Percentiles rank a stretch among this genome's conserved stretches.
Evolutionary conservation across 2,797 vertebrate species (phyloP).

Genomic region (Oreochromis grahami): DNA sequence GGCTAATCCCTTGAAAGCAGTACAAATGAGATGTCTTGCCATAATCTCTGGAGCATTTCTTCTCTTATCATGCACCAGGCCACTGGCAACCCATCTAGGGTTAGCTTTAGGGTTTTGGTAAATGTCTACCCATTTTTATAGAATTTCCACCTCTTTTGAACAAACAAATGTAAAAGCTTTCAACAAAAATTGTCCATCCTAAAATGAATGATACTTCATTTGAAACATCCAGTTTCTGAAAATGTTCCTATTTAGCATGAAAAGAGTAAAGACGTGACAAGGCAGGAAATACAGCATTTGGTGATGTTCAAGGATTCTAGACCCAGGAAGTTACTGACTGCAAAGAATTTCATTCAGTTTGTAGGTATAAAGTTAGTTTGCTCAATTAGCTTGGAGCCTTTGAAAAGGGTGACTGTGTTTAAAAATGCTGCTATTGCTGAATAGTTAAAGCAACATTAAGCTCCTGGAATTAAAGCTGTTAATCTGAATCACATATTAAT

Average conservation of each 20-base stretch:
- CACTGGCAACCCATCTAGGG: neutral
- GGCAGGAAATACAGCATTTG: neutral
- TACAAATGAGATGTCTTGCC: neutral
- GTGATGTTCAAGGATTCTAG: neutral
- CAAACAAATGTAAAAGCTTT: neutral
- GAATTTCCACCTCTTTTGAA: neutral
- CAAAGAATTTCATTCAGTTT: neutral
- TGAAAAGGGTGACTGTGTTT: neutral
- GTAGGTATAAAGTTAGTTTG: neutral
- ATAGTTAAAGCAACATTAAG: neutral
- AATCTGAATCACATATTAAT: neutral
- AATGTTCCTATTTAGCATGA: neutral
- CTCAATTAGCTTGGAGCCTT: neutral
- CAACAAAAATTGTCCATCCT: neutral
- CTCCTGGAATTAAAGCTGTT: neutral
- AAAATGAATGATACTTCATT: neutral
- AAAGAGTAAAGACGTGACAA: neutral
- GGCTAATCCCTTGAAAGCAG: neutral
- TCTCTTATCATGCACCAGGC: neutral
- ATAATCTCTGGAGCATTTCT: neutral
- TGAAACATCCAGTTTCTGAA: neutral
- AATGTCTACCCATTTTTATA: neutral
- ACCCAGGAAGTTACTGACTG: neutral
- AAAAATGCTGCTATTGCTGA: neutral
- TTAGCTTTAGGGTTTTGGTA: neutral